Base-by-base conservation (phyloP, 92 coral and sea anemone genomes). In the Palythoa heliodiscus region DNA sequence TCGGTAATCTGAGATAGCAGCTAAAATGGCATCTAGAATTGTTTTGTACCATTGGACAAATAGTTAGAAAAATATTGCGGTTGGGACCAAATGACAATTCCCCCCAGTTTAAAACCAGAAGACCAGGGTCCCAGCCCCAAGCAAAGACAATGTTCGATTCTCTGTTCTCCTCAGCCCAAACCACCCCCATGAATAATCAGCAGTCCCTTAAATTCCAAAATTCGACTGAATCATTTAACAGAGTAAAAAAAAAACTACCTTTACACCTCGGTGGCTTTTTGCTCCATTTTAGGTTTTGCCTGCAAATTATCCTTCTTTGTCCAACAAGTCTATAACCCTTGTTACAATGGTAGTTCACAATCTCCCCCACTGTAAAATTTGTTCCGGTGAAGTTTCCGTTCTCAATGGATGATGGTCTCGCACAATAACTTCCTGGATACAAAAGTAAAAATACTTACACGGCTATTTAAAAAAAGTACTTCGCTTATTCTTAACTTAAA, bases 281-380 rank as follows among this genome's bases (percentile, higher is more conserved):
- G 71, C 78, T 88, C 97, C 97, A 93, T 72, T 82, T 89, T 19
- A 92, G 91, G 20, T 84, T 82, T 5, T 25, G 8, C 24, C 83
- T 70, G 35, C 98, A 95, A 40, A 10, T 83, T 77, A 93, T 86
- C 67, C 19, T n/a, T 19, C 37, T 86, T 23, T 52, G 71, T 17
- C 91, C 90, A 6, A 39, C 71, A 15, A 93, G 82, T 19, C 76
- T 87, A 84, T 89, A 93, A 6, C 91, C 98, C 23, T 81, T 83
- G 47, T 93, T 80, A 68, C 98, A 95, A 16, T 78, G 81, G 76
- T 95, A 95, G 25, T 12, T 81, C 14, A 92, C 78, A 40, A 38
- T 81, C 16, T 88, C 63, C 7, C 86, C 86, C 17, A 48, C 85
- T 3, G 67, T 70, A 53, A 84, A 93, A 29, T 52, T 70, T 24